Percentiles rank a stretch among this genome's conserved stretches.
Evolutionary conservation across 2,888 invertebrate species (phyloP).

Genomic region (Boloria euphrosyne): DNA sequence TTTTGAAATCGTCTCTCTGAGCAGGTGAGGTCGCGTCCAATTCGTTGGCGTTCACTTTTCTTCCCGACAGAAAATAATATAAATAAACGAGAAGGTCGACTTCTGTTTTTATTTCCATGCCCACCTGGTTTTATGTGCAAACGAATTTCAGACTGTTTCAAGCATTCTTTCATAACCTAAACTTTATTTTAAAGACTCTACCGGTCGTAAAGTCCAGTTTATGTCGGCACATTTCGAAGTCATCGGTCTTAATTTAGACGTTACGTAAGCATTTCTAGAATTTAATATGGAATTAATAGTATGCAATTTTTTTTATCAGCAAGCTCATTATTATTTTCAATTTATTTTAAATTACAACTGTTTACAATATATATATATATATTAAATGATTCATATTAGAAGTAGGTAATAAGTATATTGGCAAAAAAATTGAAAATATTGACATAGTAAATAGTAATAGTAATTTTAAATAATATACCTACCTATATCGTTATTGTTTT

Average conservation of each 20-base stretch:
- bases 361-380: too few species aligned
- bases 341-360: too few species aligned
- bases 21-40: slow-evolving; percentile 69
- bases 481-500: too few species aligned
- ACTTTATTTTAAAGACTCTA: slow-evolving; percentile 64
- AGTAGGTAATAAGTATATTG: too few species aligned
- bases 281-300: slow-evolving; percentile 31
- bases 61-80: slow-evolving; percentile 56
- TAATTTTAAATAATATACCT: too few species aligned
- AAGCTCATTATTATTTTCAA: neutral
- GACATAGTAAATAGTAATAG: too few species aligned
- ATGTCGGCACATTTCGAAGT: slow-evolving; percentile 67
- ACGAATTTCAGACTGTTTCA: slow-evolving; percentile 66
- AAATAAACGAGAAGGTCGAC: slow-evolving; percentile 66
- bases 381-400: neutral
- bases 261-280: slow-evolving; percentile 55
- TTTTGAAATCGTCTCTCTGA: slow-evolving; percentile 69
- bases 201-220: slow-evolving; percentile 68
- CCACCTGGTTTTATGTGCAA: slow-evolving; percentile 69
- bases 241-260: slow-evolving; percentile 63
- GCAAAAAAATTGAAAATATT: neutral
- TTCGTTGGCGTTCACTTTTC: slow-evolving; percentile 64
- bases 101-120: slow-evolving; percentile 62
- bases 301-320: slow-evolving; percentile 2
- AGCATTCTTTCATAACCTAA: slow-evolving; percentile 72